Conservation (phyloP, 2,888 invertebrate genomes). For the Watsonalla cultraria region DNA sequence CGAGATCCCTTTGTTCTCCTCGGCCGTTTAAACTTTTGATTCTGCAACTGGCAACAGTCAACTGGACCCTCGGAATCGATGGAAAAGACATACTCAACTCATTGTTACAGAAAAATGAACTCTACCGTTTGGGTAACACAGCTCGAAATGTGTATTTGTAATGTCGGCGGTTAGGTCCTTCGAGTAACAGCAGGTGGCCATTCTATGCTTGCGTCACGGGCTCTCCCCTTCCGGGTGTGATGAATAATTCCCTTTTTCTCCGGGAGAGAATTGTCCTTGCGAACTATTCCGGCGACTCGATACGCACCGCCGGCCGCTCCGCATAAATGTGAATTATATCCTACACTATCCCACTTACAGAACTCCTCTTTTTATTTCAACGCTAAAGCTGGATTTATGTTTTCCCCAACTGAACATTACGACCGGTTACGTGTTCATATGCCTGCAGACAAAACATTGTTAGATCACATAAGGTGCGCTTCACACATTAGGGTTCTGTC, state of each 20-base stretch:
- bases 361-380: slow-evolving; percentile 70
- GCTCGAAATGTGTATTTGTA: slow-evolving; percentile 13
- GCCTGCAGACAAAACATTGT: slow-evolving; percentile 23
- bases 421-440: slow-evolving; percentile 43
- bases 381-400: slow-evolving; percentile 64
- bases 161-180: slow-evolving; percentile 36
- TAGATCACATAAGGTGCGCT: slow-evolving; percentile 16
- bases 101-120: slow-evolving; percentile 21
- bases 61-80: slow-evolving; percentile 70
- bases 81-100: slow-evolving; percentile 34
- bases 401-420: slow-evolving; percentile 55
- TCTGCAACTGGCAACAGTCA: slow-evolving; percentile 76
- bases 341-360: slow-evolving; percentile 69
- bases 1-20: slow-evolving; percentile 72
- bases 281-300: slow-evolving; percentile 72
- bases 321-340: slow-evolving; percentile 76
- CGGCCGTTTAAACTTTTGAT: slow-evolving; percentile 78
- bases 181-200: slow-evolving; percentile 53
- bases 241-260: slow-evolving; percentile 78
- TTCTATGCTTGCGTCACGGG: slow-evolving; percentile 75
- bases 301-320: slow-evolving; percentile 70
- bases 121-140: slow-evolving; percentile 18
- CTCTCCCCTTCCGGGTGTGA: slow-evolving; percentile 79
- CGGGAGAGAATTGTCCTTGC: slow-evolving; percentile 73
- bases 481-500: neutral